Conservation (phyloP, 2,888 invertebrate genomes). For the Ypsolopha scabrella region DNA sequence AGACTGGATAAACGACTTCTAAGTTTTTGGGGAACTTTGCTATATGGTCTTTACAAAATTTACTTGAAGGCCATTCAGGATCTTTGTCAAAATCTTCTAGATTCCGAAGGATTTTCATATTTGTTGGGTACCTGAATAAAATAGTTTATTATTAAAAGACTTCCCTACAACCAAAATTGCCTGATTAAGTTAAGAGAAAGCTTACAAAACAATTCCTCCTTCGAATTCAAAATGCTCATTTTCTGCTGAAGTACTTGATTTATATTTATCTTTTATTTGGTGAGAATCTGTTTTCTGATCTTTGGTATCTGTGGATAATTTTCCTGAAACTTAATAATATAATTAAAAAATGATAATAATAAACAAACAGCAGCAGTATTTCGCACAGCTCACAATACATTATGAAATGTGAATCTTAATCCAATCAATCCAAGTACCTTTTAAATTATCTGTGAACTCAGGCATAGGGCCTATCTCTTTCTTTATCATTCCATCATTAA, state of each 20-base stretch:
- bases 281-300: background rate
- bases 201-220: conserved; percentile 15
- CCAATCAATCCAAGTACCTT: background rate
- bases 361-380: no score
- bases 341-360: background rate
- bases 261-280: background rate
- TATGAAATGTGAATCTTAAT: no score
- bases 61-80: conserved; percentile 64
- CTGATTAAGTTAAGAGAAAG: background rate
- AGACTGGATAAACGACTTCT: conserved; percentile 73
- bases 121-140: conserved; percentile 51
- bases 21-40: conserved; percentile 47
- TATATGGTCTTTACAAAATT: conserved; percentile 53
- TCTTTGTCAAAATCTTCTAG: conserved; percentile 63
- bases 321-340: background rate
- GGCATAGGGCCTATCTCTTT: conserved; percentile 30
- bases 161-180: conserved; percentile 14
- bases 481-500: conserved; percentile 17
- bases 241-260: conserved; percentile 3
- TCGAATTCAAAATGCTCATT: conserved; percentile 13
- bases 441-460: conserved; percentile 17
- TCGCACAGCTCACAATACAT: no score
- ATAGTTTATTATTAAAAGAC: conserved; percentile 26
- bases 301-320: background rate
- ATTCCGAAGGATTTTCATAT: conserved; percentile 55